phyloP scores from a whole-genome alignment of 2,888 invertebrate species.

The Julus scanicus region DNA sequence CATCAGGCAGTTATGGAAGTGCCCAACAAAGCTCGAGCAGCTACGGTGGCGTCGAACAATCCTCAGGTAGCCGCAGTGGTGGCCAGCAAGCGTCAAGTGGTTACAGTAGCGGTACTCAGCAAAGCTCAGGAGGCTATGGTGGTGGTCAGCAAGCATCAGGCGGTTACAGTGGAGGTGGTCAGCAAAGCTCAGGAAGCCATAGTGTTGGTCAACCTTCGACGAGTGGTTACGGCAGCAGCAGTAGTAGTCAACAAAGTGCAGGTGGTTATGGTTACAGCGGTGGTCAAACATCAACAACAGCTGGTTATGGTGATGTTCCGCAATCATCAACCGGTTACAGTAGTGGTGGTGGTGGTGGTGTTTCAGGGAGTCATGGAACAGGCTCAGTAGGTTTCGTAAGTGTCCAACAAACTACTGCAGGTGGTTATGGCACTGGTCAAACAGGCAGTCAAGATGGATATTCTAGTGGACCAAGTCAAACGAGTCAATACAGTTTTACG shows the following conservation, averaged over 20 bases:
- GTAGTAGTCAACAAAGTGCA: background rate
- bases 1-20: constrained; percentile 13
- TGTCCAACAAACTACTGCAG: constrained; percentile 4
- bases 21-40: background rate
- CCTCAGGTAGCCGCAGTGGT: background rate
- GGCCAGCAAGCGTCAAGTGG: background rate
- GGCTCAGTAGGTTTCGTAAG: background rate
- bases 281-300: background rate
- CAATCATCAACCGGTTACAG: no score
- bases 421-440: background rate
- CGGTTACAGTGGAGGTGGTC: background rate
- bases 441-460: background rate
- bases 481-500: constrained; percentile 28
- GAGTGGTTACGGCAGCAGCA: background rate
- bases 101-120: constrained; percentile 8
- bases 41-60: background rate
- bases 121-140: background rate
- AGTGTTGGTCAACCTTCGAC: background rate
- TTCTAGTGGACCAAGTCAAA: background rate
- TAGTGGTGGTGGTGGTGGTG: background rate
- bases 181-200: background rate
- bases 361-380: constrained; percentile 15
- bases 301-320: constrained; percentile 18
- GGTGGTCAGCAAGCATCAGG: background rate
- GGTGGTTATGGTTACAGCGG: constrained; percentile 25